Evolutionary conservation across 2,113 vertebrate species (phyloP).

Genomic region (Campylomormyrus tamandua): DNA sequence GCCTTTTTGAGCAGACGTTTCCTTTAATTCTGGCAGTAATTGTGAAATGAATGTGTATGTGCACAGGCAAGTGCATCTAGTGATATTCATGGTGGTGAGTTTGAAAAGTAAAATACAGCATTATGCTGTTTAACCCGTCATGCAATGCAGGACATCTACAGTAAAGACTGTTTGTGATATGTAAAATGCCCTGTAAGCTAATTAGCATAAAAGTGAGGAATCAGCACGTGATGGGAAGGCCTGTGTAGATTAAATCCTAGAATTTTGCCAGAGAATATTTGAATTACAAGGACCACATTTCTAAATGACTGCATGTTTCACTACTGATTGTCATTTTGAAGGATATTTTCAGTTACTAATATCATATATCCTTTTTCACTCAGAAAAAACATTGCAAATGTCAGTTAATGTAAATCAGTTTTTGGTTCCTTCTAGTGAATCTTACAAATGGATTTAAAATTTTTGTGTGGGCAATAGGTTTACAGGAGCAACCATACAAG

Average conservation of each 20-base stretch:
- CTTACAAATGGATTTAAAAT: background rate
- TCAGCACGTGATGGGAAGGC: constrained; percentile 43
- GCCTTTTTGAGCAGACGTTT: background rate
- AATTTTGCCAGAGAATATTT: constrained; percentile 5
- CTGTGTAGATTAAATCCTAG: constrained; percentile 26
- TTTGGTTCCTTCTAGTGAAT: background rate
- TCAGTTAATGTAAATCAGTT: background rate
- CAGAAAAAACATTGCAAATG: background rate
- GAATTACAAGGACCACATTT: background rate
- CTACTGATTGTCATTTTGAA: background rate
- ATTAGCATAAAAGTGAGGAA: constrained; percentile 49
- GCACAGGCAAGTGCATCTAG: background rate
- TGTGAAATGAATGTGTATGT: constrained; percentile 26
- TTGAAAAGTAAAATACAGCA: background rate
- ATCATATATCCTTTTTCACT: background rate
- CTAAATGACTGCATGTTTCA: background rate
- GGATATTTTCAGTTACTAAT: background rate
- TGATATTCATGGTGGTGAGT: background rate
- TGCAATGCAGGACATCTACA: background rate
- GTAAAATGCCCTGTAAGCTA: constrained; percentile 43
- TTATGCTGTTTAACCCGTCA: background rate
- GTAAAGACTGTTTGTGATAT: constrained; percentile 32
- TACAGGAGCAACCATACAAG: background rate
- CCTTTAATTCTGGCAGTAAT: constrained; percentile 13
- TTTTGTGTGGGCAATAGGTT: background rate